These are phyloP conservation scores for Andrena flavipes DNA, from an alignment of 2,888 invertebrate species.

Conservation along the genomic window DNA sequence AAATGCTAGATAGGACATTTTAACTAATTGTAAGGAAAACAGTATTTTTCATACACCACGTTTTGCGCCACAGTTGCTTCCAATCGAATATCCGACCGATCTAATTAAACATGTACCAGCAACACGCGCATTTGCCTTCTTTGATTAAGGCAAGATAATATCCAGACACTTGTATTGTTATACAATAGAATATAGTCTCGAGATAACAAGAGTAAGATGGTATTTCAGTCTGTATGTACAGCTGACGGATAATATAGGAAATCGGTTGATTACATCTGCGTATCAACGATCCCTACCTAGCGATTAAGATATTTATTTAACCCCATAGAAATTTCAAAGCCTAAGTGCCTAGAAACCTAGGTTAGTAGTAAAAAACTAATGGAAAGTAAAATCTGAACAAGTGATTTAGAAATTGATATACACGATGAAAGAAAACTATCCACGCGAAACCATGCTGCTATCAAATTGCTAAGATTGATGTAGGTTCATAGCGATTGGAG, in stretches of 20 bases:
- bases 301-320: slow-evolving; percentile 12
- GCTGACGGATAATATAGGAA: slow-evolving; percentile 14
- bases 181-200: neutral
- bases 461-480: neutral
- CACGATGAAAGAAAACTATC: no score
- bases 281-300: slow-evolving; percentile 4
- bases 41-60: neutral
- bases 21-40: neutral
- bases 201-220: slow-evolving; percentile 1
- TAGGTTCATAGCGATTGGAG: neutral
- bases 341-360: no score
- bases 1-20: no score
- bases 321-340: no score
- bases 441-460: neutral
- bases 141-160: neutral
- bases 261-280: slow-evolving; percentile 15
- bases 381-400: no score
- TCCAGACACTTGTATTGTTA: slow-evolving; percentile 12
- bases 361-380: no score
- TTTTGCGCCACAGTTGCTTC: slow-evolving; percentile 25
- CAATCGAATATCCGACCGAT: slow-evolving; percentile 23
- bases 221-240: slow-evolving; percentile 45
- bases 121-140: neutral
- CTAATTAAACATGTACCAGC: slow-evolving; percentile 30
- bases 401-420: no score